Conservation (phyloP, 2,888 invertebrate genomes). For the Rhyacophila evoluta region DNA sequence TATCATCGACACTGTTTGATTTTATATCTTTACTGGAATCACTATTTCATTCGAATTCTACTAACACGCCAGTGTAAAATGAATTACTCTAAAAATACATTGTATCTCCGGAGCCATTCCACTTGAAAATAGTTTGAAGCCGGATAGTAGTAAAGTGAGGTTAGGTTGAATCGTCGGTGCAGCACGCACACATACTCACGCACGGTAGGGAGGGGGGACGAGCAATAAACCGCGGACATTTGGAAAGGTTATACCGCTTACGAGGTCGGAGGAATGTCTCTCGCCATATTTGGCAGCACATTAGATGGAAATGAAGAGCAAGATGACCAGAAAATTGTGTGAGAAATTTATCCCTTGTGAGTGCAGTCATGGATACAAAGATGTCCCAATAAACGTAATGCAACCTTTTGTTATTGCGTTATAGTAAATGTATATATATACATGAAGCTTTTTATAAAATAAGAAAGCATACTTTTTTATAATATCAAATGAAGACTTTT, state of each 20-base stretch:
- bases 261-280: neutral
- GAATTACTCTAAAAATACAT: conserved; percentile 11
- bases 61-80: neutral
- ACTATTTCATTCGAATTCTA: too few species aligned
- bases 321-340: too few species aligned
- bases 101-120: neutral
- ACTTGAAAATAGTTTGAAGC: conserved; percentile 4
- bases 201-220: neutral
- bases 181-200: neutral
- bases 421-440: too few species aligned
- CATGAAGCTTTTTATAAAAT: too few species aligned
- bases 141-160: conserved; percentile 10
- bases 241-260: conserved; percentile 15
- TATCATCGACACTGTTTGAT: too few species aligned
- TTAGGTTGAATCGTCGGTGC: neutral
- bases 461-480: too few species aligned
- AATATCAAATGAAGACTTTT: too few species aligned
- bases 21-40: too few species aligned
- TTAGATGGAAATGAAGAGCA: neutral
- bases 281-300: conserved; percentile 4
- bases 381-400: too few species aligned
- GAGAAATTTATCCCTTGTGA: too few species aligned
- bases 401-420: too few species aligned
- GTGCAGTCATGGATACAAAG: too few species aligned
- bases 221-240: conserved; percentile 1